These are phyloP conservation scores for Drosophila suzukii DNA, from an alignment of 1,140 invertebrate species.

Conservation along the genomic window DNA sequence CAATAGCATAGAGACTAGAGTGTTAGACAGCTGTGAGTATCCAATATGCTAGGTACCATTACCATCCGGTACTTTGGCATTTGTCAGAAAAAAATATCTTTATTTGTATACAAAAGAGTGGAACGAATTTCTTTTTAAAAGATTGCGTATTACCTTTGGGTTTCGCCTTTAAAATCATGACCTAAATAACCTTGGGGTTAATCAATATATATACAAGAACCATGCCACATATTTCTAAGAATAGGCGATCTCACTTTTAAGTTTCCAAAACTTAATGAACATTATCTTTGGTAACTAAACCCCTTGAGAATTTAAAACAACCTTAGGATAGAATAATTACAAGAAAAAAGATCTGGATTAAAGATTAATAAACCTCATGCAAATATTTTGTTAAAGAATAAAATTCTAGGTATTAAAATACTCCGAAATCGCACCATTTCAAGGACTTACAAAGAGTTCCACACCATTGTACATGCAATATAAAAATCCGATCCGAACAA, in stretches of 20 bases:
- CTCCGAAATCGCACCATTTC: neutral
- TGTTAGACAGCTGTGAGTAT: conserved; percentile 49
- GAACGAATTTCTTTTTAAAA: neutral
- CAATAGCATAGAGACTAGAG: conserved; percentile 50
- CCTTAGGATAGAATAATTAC: neutral
- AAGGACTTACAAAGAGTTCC: neutral
- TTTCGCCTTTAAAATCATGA: neutral
- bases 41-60: conserved; percentile 23
- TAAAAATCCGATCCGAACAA: conserved; percentile 21
- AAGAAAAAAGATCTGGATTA: neutral
- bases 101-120: conserved; percentile 9
- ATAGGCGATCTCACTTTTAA: neutral
- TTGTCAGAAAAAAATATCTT: conserved; percentile 22
- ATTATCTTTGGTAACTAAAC: no score
- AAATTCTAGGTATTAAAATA: no score
- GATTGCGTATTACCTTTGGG: neutral
- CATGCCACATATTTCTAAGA: neutral
- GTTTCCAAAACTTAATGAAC: neutral
- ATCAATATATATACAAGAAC: neutral
- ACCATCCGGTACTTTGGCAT: conserved; percentile 34
- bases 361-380: neutral
- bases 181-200: neutral
- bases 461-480: conserved; percentile 13
- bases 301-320: neutral
- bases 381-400: neutral